Percentiles rank a stretch among this genome's conserved stretches.
phyloP scores from a whole-genome alignment of 2,113 vertebrate species.

The Calyptomena viridis region DNA sequence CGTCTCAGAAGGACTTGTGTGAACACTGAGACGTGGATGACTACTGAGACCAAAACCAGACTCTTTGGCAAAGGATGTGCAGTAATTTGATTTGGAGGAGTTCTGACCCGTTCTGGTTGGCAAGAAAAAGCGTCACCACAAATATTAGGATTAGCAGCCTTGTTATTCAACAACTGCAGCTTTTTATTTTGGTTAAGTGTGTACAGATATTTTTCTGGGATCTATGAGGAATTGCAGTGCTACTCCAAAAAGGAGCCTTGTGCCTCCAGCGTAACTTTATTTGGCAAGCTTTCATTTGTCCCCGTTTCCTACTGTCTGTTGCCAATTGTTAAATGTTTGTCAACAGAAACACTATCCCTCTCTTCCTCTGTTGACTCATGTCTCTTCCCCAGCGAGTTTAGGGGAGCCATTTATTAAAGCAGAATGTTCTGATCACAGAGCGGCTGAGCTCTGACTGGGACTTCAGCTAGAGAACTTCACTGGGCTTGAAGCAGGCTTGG shows the following conservation, averaged over 20 bases:
- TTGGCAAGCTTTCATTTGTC: not conserved
- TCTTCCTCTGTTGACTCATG: conserved; percentile 24
- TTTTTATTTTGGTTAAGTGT: not conserved
- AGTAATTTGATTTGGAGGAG: not conserved
- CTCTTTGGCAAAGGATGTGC: not conserved
- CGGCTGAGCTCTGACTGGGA: not conserved
- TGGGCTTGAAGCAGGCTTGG: not conserved
- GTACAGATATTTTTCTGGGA: not conserved
- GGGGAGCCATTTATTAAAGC: not conserved
- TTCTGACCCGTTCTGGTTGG: conserved; percentile 2
- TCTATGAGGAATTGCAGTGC: not conserved
- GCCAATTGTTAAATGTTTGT: conserved; percentile 40
- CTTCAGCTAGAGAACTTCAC: not conserved
- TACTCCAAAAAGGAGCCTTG: not conserved
- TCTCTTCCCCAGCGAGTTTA: not conserved
- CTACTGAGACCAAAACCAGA: conserved; percentile 3
- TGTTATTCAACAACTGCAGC: not conserved
- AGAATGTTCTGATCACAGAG: not conserved
- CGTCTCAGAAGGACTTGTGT: not conserved
- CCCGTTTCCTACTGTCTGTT: not conserved
- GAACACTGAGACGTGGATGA: not conserved
- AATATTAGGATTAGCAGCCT: not conserved
- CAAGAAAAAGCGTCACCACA: not conserved
- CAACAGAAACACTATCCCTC: conserved; percentile 41
- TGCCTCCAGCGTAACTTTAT: not conserved